Evolutionary conservation across 1,140 invertebrate species (phyloP), one percentile per base, ranked within the genome.

Genomic region (Protaetia brevitarsis): DNA sequence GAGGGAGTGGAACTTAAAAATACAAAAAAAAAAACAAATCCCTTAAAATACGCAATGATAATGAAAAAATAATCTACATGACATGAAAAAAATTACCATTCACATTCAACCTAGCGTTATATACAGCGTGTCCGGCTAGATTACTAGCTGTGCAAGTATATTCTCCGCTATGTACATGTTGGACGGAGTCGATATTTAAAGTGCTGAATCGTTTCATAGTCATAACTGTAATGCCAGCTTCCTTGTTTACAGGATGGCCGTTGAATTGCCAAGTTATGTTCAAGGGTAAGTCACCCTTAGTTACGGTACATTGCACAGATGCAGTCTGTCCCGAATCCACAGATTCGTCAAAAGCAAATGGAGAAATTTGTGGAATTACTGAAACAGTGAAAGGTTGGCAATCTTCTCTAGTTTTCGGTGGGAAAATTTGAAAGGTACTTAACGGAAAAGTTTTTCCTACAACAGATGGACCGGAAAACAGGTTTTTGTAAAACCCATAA

Each of bases 221-320:
- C 34, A 77, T 76, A 2, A 82, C 75, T 3, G 77, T 76, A 58
- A 79, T 73, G 13, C 76, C 76, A 13, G 78, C 66, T 64, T 77
- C 74, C 19, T 75, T 73, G n/a, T 72, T 72, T 2, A 72, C 60
- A 1, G 64, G 2, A 56, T 45, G 68, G 31, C 51, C 59, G 23
- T 70, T 70, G 74, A 87, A 85, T 67, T 79, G 81, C 86, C 86
- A 88, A 65, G 81, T 80, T 73, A 89, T 87, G 63, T 82, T 82
- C 69, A 89, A 76, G 5, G 88, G 88, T 65, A 82, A 82, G 78
- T 90, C 89, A 36, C 89, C 89, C 77, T 89, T 89, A 63, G 83
- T 80, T 65, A 90, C 84, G 30, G 86, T 83, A 73, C 89, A 70
- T 30, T 64, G 66, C 2, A 67, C 68, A 0, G 70, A 68, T 1